phyloP scores from a whole-genome alignment of 2,888 invertebrate genomes.

The Pristionchus entomophagus region DNA sequence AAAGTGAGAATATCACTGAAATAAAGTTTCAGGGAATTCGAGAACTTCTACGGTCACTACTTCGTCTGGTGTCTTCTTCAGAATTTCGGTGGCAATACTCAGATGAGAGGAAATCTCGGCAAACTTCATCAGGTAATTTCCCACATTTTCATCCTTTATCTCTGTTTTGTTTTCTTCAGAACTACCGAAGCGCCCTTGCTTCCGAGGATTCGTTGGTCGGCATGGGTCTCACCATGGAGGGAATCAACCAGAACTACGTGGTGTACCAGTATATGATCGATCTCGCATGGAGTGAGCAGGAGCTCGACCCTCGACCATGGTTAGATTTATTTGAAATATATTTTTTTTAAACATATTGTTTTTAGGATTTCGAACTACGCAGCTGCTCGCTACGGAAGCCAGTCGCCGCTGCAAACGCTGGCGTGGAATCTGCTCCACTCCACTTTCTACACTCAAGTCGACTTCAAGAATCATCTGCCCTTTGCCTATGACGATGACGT shows the following conservation, averaged over 20 bases:
- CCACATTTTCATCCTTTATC: no score
- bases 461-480: background rate
- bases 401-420: background rate
- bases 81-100: conserved; percentile 93
- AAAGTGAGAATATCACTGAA: background rate
- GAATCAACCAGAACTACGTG: conserved; percentile 94
- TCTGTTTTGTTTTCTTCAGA: background rate
- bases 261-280: conserved; percentile 93
- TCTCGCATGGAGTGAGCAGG: conserved; percentile 72
- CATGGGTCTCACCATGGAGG: conserved; percentile 92
- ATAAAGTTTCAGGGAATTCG: conserved; percentile 52
- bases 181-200: background rate
- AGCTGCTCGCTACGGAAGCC: background rate
- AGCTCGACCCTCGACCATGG: conserved; percentile 47
- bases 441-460: conserved; percentile 48
- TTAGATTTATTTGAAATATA: no score
- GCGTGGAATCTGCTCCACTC: conserved; percentile 55
- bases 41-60: conserved; percentile 92
- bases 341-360: no score
- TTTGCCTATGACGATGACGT: background rate
- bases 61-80: conserved; percentile 98
- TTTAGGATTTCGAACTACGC: conserved; percentile 28
- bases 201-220: conserved; percentile 83
- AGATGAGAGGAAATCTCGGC: conserved; percentile 84
- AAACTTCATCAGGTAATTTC: conserved; percentile 80